Conservation (phyloP, 1,140 invertebrate genomes). For the Elysia chlorotica region DNA sequence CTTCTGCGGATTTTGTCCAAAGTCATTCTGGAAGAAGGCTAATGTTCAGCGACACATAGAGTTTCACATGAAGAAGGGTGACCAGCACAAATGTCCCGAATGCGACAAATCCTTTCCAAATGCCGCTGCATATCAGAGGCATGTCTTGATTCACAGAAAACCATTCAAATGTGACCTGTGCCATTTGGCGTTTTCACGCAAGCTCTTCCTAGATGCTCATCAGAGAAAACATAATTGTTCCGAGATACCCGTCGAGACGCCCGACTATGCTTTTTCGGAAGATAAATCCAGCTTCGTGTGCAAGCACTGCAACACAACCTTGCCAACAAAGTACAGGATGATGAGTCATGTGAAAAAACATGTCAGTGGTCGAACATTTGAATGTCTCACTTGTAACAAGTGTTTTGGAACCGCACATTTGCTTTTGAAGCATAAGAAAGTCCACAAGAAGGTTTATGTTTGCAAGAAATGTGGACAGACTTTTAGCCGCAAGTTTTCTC, state of each 20-base stretch:
- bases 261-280: conserved; percentile 8
- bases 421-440: conserved; percentile 19
- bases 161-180: conserved; percentile 20
- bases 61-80: conserved; percentile 7
- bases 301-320: conserved; percentile 19
- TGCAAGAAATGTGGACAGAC: conserved; percentile 6
- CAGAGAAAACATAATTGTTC: conserved; percentile 5
- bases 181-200: conserved; percentile 1
- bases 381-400: conserved; percentile 21
- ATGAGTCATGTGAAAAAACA: conserved; percentile 14
- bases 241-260: conserved; percentile 7
- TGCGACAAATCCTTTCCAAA: conserved; percentile 9
- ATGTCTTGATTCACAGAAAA: conserved; percentile 7
- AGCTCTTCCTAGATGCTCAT: conserved; percentile 13
- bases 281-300: conserved; percentile 12
- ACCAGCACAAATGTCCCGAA: background rate
- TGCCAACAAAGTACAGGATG: conserved; percentile 15
- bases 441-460: background rate
- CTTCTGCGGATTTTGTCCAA: conserved; percentile 2
- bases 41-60: conserved; percentile 6
- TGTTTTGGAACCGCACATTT: conserved; percentile 14
- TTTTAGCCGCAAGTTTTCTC: conserved; percentile 16
- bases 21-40: background rate
- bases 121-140: background rate
- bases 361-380: conserved; percentile 1